Base-by-base conservation (phyloP, 2,113 vertebrate species). In the Ictalurus punctatus region DNA sequence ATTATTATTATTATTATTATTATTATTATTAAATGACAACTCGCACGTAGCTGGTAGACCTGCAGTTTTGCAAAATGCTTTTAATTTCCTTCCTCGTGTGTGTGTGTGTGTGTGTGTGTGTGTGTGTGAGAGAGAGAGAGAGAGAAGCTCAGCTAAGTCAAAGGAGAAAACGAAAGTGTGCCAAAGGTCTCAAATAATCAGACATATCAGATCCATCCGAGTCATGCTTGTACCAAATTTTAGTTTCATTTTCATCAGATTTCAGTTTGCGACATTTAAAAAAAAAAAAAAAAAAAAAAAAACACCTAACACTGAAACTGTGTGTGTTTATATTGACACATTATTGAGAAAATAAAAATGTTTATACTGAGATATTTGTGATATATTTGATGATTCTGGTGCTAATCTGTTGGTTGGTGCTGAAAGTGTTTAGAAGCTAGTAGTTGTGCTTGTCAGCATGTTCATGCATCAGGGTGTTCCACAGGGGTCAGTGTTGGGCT, bases 11-110 rank as follows among this genome's bases (percentile, higher is more conserved):
- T 6, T 69, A 69, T 5, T 69, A 69, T 14, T 69, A 69, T 6
- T 69, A 69, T 14, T 14, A 69, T 5, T 4, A n/a, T 6, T 48
- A 48, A 0, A 48, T 48, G 0, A 71, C 30, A 37, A 73, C 14
- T 73, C 8, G 8, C 30, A 73, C 30, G n/a, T 69, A 19, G 14
- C 9, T 80, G 27, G 14, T 17, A 30, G 6, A 56, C 14, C 52
- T 80, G 27, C 52, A 56, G 78, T 80, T 80, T 30, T 56, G 48
- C 27, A 63, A 40, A 83, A 61, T 19, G 19, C 30, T 83, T 61
- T n/a, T 79, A 52, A 83, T 23, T 83, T 83, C 81, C 81, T 83
- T 83, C 81, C 81, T 83, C 56, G 40, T 83, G 58, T 61, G 17
- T 59, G 17, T 83, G 44, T 48, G 6, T 48, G 6, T 48, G 6